phyloP scores from a whole-genome alignment of 2,888 invertebrate species.

The Glyphotaelius pellucidus region DNA sequence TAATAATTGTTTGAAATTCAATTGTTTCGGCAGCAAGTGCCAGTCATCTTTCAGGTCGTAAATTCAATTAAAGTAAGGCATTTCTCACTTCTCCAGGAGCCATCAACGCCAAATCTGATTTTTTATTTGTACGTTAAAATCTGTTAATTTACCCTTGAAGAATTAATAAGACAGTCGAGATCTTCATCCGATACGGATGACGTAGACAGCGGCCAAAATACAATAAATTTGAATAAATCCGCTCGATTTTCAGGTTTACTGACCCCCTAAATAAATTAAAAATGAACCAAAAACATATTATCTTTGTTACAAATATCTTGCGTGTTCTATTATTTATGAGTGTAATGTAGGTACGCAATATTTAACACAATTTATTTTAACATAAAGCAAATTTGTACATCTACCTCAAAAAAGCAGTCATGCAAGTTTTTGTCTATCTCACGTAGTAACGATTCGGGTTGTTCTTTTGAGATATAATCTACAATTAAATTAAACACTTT shows the following conservation, averaged over 20 bases:
- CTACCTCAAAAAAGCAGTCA: not conserved
- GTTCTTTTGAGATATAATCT: not conserved
- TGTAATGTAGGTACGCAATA: not conserved
- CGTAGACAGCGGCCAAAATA: not conserved
- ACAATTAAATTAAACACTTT: not conserved
- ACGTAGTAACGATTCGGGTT: not conserved
- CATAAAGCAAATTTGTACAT: not conserved
- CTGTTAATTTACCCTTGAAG: not conserved
- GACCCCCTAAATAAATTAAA: not conserved
- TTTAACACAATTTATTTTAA: not conserved
- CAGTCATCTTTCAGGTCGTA: not conserved
- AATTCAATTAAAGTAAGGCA: constrained; percentile 20
- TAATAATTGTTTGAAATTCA: not conserved
- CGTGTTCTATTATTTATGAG: not conserved
- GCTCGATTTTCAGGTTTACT: not conserved
- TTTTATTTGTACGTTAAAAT: not conserved
- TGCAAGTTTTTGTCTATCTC: not conserved
- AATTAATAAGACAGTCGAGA: not conserved
- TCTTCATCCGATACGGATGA: not conserved
- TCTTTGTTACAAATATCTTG: not conserved
- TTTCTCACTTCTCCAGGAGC: not conserved
- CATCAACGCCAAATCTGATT: constrained; percentile 3
- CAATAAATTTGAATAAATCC: not conserved
- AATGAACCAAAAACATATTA: not conserved
- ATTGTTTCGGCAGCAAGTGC: not conserved